Evolutionary conservation across 2,113 vertebrate species (phyloP), one percentile per base, ranked within the genome.

Genomic region (Scomber colias): DNA sequence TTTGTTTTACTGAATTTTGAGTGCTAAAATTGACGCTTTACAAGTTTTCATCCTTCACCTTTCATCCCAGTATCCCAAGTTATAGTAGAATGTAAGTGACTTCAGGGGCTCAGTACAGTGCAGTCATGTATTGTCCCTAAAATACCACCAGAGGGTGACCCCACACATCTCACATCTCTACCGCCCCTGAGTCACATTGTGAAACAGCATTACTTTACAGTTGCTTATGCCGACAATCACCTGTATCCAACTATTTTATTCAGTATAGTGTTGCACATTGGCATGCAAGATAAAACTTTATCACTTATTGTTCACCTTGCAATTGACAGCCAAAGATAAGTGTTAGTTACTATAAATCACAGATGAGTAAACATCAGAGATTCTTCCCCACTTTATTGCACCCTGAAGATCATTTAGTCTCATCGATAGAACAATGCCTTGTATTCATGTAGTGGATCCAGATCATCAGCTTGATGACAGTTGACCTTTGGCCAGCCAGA

Each of bases 111-210:
- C 49, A 24, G 4, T 1, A 45, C 11, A 63, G 21, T 48, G 45
- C 12, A 67, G 30, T 57, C 50, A n/a, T 73, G 60, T 19, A 51
- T 45, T 40, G 15, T 21, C 31, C 51, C 19, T 17, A 13, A 60
- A 45, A 1, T 54, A 27, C 84, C 92, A 91, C 48, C 66, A 86
- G 92, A 69, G 88, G 84, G 84, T 17, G 68, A 31, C 21, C 71
- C 70, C 69, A 81, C 44, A 69, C 66, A 68, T 64, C 51, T 55
- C 48, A 21, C 17, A 1, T 44, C 63, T 44, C 49, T 14, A 27
- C 67, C 21, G 63, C 24, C 55, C 19, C 5, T 48, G 35, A 24
- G 11, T 51, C 44, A 12, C 56, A 9, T 6, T 53, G 14, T 48
- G 11, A 17, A 40, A 50, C 8, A 51, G 62, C 19, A 71, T 49